phyloP scores from a whole-genome alignment of 2,888 invertebrate species.

The Pinctada fucata region DNA sequence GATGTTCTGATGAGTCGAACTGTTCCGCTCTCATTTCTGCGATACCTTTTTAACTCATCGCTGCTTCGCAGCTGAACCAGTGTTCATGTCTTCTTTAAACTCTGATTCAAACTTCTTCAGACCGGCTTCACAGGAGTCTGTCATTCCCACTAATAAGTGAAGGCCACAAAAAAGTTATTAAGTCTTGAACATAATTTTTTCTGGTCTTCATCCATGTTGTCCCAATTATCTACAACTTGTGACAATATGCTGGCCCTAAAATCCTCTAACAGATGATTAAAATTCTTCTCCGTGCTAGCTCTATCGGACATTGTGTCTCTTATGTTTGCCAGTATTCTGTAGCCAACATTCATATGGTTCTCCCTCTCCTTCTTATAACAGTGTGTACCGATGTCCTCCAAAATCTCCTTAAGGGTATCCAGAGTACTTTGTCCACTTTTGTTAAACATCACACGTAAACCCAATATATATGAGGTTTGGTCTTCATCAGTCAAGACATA shows the following conservation, averaged over 20 bases:
- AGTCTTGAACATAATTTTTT: constrained; percentile 33
- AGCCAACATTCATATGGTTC: constrained; percentile 33
- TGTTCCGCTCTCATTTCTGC: constrained; percentile 46
- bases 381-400: constrained; percentile 23
- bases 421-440: constrained; percentile 33
- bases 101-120: constrained; percentile 34
- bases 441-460: constrained; percentile 27
- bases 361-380: constrained; percentile 7
- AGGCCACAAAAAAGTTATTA: constrained; percentile 53
- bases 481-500: too few relatives aligned
- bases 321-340: constrained; percentile 40
- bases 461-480: too few relatives aligned
- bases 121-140: constrained; percentile 38
- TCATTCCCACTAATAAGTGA: constrained; percentile 44
- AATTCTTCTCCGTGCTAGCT: too few relatives aligned
- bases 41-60: constrained; percentile 47
- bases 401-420: constrained; percentile 31
- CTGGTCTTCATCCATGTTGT: constrained; percentile 26
- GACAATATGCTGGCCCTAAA: constrained; percentile 39
- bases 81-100: constrained; percentile 42
- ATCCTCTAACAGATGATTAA: constrained; percentile 37
- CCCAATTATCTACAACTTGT: constrained; percentile 34
- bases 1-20: constrained; percentile 40
- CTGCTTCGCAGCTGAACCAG: constrained; percentile 40
- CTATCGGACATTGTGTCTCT: constrained; percentile 49